phyloP scores from a whole-genome alignment of 2,888 invertebrate species.

The Caenorhabditis sp. region DNA sequence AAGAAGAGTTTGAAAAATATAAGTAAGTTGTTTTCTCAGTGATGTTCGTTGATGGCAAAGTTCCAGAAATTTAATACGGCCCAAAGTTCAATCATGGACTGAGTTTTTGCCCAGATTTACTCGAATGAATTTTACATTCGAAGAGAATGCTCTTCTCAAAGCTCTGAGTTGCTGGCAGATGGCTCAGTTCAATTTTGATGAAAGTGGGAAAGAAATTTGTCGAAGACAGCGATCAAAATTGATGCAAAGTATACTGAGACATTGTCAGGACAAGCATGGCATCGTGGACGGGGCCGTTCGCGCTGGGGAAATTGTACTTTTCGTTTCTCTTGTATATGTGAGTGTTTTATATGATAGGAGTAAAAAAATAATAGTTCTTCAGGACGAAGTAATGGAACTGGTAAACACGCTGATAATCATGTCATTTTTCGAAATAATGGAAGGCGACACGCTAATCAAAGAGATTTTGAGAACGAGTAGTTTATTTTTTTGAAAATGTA shows the following conservation, averaged over 20 bases:
- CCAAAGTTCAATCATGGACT: slow-evolving; percentile 28
- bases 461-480: slow-evolving; percentile 29
- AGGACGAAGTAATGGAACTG: slow-evolving; percentile 39
- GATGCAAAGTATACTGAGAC: slow-evolving; percentile 6
- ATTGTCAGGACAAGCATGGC: slow-evolving; percentile 28
- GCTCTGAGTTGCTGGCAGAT: slow-evolving; percentile 34
- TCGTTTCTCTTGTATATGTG: slow-evolving; percentile 30
- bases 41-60: too few species aligned
- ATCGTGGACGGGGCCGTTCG: slow-evolving; percentile 24
- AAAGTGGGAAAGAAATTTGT: slow-evolving; percentile 22
- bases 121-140: slow-evolving; percentile 15
- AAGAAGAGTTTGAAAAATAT: slow-evolving; percentile 36
- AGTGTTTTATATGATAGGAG: slow-evolving; percentile 1
- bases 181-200: slow-evolving; percentile 30
- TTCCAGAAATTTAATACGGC: slow-evolving; percentile 25
- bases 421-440: slow-evolving; percentile 39
- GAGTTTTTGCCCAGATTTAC: slow-evolving; percentile 26
- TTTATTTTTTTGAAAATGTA: slow-evolving; percentile 7
- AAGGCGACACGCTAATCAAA: slow-evolving; percentile 21
- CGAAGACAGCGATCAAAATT: slow-evolving; percentile 14
- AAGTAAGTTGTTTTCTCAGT: slow-evolving; percentile 4
- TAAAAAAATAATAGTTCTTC: slow-evolving; percentile 3
- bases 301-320: slow-evolving; percentile 27
- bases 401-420: slow-evolving; percentile 33
- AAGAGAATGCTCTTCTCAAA: slow-evolving; percentile 27